phyloP scores from a whole-genome alignment of 2,888 invertebrate species.

The Erpobdella octoculata region DNA sequence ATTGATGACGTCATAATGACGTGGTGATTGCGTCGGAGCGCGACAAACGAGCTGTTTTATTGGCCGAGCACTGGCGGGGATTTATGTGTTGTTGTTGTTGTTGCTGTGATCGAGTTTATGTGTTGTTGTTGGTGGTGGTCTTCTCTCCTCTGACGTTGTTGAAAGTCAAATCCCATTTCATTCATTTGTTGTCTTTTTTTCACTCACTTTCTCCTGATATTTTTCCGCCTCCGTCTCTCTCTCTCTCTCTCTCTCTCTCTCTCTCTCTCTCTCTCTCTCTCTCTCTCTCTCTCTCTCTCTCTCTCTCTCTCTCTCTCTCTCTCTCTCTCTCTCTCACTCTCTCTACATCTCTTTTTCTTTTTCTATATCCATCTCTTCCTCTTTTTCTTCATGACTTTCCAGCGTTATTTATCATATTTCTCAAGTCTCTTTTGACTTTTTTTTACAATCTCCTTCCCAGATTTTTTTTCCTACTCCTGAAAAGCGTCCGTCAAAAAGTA shows the following conservation, averaged over 20 bases:
- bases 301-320: neutral
- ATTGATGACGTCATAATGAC: slow-evolving; percentile 13
- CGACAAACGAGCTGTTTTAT: slow-evolving; percentile 9
- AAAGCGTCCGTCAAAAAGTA: no score
- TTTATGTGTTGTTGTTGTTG: neutral
- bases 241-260: neutral
- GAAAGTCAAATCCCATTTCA: neutral
- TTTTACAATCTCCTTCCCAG: no score
- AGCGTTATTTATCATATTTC: no score
- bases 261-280: neutral
- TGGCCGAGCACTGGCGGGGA: neutral
- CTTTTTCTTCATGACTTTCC: neutral
- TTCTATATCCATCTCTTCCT: neutral
- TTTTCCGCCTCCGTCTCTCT: neutral
- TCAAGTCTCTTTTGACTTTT: no score
- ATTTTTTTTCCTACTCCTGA: no score
- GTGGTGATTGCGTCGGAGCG: slow-evolving; percentile 11
- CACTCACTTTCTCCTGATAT: neutral
- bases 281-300: neutral
- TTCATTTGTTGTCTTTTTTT: neutral
- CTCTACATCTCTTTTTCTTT: no score
- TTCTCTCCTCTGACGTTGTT: neutral
- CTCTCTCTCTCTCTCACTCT: neutral
- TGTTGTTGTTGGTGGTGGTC: neutral
- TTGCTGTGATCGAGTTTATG: no score